Evolutionary conservation across 2,797 vertebrate genomes (phyloP).

Genomic region (Phrynocephalus vlangalii): DNA sequence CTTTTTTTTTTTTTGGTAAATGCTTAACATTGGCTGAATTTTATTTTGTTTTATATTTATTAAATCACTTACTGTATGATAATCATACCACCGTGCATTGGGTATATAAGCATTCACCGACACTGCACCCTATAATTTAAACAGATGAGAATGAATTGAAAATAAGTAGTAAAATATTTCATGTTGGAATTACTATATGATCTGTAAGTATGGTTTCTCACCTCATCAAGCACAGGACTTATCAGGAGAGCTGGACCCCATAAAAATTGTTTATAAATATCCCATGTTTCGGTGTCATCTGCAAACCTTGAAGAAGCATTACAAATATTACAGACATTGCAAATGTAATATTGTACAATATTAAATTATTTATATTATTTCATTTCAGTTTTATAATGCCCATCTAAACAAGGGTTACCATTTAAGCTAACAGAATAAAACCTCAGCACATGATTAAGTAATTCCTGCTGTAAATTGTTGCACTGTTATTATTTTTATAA

Average conservation of each 20-base stretch:
- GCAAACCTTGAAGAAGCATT: conserved; percentile 78
- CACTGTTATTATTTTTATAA: not conserved
- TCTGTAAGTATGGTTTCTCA: conserved; percentile 57
- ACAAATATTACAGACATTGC: not conserved
- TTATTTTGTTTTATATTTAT: not conserved
- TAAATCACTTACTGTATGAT: conserved; percentile 82
- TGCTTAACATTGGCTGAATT: no score
- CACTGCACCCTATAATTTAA: conserved; percentile 67
- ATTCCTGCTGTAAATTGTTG: not conserved
- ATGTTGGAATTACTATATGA: not conserved
- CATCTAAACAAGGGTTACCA: no score
- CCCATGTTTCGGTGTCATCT: conserved; percentile 83
- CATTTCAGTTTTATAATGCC: not conserved
- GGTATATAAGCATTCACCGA: conserved; percentile 84
- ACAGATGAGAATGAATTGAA: not conserved
- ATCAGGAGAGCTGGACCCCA: conserved; percentile 91
- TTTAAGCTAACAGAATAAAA: conserved; percentile 64
- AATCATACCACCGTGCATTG: conserved; percentile 86
- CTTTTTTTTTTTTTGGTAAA: no score
- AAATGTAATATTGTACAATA: no score
- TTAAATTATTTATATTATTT: no score
- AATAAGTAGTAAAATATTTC: not conserved
- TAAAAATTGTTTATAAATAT: conserved; percentile 85
- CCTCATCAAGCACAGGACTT: conserved; percentile 81
- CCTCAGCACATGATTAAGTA: not conserved